These are phyloP conservation scores for Eupsilia transversa DNA, from an alignment of 2,888 invertebrate species.

Conservation along the genomic window DNA sequence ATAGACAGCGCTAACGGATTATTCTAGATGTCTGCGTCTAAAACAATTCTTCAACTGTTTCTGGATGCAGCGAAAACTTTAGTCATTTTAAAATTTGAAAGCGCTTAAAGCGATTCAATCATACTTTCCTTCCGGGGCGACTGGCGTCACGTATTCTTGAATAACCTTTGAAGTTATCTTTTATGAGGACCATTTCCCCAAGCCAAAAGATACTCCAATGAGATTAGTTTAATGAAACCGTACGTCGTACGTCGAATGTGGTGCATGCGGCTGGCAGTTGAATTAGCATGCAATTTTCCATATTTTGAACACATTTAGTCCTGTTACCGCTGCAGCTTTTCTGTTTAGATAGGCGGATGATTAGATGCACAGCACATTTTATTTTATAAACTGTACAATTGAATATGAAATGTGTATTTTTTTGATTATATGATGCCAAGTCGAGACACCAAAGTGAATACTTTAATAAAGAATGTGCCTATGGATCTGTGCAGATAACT, in stretches of 20 bases:
- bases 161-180: slow-evolving; percentile 63
- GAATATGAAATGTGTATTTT: neutral
- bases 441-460: neutral
- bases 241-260: slow-evolving; percentile 71
- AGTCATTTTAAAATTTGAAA: slow-evolving; percentile 63
- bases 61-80: slow-evolving; percentile 63
- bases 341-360: slow-evolving; percentile 40
- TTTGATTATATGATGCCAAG: neutral
- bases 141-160: slow-evolving; percentile 55
- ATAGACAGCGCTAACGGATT: slow-evolving; percentile 50
- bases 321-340: slow-evolving; percentile 58
- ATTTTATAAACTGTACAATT: neutral
- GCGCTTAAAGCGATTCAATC: slow-evolving; percentile 64
- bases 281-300: slow-evolving; percentile 86
- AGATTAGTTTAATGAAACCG: slow-evolving; percentile 81
- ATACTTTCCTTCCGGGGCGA: slow-evolving; percentile 59
- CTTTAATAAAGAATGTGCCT: neutral
- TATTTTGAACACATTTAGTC: slow-evolving; percentile 80
- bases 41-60: slow-evolving; percentile 59
- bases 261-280: slow-evolving; percentile 77
- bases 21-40: slow-evolving; percentile 51
- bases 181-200: slow-evolving; percentile 58
- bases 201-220: slow-evolving; percentile 75
- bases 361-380: slow-evolving; percentile 6
- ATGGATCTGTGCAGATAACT: neutral